A percentile compares a stretch with the other conserved stretches of the same genome.
Conservation (phyloP, 2,113 vertebrate genomes). For the Taxidea taxus region DNA sequence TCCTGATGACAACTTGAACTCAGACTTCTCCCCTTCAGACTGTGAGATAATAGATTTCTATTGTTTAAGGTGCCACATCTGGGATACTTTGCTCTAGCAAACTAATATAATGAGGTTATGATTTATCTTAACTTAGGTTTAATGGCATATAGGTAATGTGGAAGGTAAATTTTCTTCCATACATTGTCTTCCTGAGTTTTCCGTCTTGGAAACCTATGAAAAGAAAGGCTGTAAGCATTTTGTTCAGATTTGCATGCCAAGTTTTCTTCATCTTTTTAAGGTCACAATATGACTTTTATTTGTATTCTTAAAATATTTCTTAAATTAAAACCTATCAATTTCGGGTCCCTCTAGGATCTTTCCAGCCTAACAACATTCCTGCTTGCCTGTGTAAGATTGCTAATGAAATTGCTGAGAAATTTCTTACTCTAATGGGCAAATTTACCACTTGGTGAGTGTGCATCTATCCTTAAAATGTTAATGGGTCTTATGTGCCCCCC, state of each 20-base stretch:
- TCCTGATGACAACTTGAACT: too few relatives aligned
- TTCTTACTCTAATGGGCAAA: background rate
- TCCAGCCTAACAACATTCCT: background rate
- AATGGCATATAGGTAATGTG: background rate
- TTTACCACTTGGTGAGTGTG: constrained; percentile 52
- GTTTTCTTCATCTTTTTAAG: background rate
- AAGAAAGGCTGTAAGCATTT: background rate
- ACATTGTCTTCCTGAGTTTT: background rate
- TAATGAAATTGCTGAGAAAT: constrained; percentile 3
- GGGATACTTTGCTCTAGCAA: background rate
- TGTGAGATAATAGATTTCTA: background rate
- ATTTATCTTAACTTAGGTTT: background rate
- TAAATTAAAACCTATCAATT: constrained; percentile 54
- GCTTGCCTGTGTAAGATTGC: background rate
- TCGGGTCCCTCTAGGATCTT: background rate
- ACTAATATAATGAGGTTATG: background rate
- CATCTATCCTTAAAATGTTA: constrained; percentile 37
- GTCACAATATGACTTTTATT: background rate
- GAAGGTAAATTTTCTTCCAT: background rate
- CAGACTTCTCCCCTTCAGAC: background rate
- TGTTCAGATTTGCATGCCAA: background rate
- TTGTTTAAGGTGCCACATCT: background rate
- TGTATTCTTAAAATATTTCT: constrained; percentile 26
- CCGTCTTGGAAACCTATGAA: background rate
- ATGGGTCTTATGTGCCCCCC: background rate